A percentile compares a stretch with the other conserved stretches of the same genome.
Evolutionary conservation across 2,888 invertebrate genomes (phyloP).

Genomic region (Hemistola chrysoprasaria): DNA sequence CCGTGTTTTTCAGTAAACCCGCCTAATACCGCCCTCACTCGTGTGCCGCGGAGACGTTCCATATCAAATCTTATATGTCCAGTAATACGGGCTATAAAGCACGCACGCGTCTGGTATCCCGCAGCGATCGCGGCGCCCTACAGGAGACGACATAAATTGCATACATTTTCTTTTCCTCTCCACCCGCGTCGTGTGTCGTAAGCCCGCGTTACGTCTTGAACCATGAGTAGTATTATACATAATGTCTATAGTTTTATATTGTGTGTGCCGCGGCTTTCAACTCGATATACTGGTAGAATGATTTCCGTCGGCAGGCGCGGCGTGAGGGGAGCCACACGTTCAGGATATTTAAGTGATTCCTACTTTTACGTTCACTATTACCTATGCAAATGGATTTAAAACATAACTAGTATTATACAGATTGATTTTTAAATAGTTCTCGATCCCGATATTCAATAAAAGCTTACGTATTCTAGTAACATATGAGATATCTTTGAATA

Average conservation of each 20-base stretch:
- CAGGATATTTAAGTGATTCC: slow-evolving; percentile 26
- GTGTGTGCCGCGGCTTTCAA: slow-evolving; percentile 21
- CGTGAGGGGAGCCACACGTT: slow-evolving; percentile 19
- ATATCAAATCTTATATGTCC: slow-evolving; percentile 12
- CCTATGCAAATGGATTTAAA: too few relatives aligned
- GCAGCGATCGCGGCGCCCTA: slow-evolving; percentile 22
- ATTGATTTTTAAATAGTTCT: too few relatives aligned
- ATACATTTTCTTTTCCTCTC: slow-evolving; percentile 35
- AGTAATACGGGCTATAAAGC: neutral
- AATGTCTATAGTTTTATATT: slow-evolving; percentile 23
- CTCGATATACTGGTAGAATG: slow-evolving; percentile 30
- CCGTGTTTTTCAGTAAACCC: slow-evolving; percentile 33
- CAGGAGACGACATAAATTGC: slow-evolving; percentile 38
- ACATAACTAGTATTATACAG: too few relatives aligned
- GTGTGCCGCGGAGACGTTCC: slow-evolving; percentile 4
- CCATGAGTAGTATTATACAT: slow-evolving; percentile 6
- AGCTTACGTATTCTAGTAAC: too few relatives aligned
- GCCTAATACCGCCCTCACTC: slow-evolving; percentile 22
- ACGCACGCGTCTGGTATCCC: slow-evolving; percentile 10
- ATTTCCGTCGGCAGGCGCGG: slow-evolving; percentile 27
- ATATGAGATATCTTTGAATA: too few relatives aligned
- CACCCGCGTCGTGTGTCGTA: slow-evolving; percentile 1
- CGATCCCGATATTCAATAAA: too few relatives aligned
- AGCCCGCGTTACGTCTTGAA: neutral
- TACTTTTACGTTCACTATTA: slow-evolving; percentile 23